phyloP scores from a whole-genome alignment of 2,888 invertebrate genomes.

The Eristalis arbustorum region DNA sequence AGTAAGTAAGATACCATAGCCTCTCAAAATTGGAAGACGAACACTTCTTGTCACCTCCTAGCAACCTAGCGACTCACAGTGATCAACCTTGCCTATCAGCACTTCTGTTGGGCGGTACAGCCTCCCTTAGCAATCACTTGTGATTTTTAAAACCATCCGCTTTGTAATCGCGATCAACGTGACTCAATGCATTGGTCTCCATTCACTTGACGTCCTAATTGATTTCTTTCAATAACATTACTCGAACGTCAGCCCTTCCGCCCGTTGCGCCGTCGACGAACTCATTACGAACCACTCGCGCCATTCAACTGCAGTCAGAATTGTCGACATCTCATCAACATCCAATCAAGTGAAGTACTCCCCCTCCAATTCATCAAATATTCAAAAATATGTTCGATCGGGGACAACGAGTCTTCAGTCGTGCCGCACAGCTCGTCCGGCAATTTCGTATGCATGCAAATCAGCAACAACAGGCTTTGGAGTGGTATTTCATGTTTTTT shows the following conservation, averaged over 20 bases:
- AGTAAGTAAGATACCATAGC: too few relatives aligned
- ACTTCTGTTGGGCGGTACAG: too few relatives aligned
- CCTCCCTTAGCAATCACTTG: too few relatives aligned
- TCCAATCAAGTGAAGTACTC: background rate
- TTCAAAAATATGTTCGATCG: background rate
- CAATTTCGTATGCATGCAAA: conserved; percentile 8
- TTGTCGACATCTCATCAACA: background rate
- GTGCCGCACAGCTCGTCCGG: background rate
- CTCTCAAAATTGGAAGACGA: too few relatives aligned
- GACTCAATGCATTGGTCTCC: background rate
- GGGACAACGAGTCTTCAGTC: background rate
- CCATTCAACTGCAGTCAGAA: background rate
- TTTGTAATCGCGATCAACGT: too few relatives aligned
- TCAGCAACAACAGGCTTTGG: background rate
- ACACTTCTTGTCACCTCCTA: too few relatives aligned
- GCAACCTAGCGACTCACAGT: too few relatives aligned
- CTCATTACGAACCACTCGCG: background rate
- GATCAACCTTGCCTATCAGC: too few relatives aligned
- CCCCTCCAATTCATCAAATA: background rate
- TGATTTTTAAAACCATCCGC: too few relatives aligned
- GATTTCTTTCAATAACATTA: background rate
- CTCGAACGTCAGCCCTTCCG: background rate
- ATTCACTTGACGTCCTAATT: background rate
- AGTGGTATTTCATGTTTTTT: background rate
- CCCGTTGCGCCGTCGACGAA: background rate